Conservation (phyloP, 64 coral and sea anemone species). For the Trachythela sp. region DNA sequence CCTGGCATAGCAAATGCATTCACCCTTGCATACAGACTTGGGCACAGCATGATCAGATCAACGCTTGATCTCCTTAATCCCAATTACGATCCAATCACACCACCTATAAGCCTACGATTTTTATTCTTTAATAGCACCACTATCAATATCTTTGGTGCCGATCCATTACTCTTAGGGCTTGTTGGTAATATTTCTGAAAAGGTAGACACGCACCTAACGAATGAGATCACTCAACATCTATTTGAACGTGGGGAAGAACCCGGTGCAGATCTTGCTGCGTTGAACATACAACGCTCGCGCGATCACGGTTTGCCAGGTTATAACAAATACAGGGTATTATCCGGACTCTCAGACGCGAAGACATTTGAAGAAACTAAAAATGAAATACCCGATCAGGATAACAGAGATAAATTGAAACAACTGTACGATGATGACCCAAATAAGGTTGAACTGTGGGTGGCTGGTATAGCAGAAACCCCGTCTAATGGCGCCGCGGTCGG, state of each 20-base stretch:
- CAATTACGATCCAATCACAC: background rate
- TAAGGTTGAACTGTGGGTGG: background rate
- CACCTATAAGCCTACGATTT: background rate
- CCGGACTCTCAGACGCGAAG: background rate
- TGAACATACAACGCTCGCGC: background rate
- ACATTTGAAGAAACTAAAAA: background rate
- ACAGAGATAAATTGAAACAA: background rate
- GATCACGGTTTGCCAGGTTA: background rate
- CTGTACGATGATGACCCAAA: background rate
- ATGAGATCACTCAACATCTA: background rate
- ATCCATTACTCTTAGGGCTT: background rate
- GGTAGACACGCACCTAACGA: background rate
- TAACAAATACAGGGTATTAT: background rate
- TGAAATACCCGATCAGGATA: background rate
- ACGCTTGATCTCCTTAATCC: background rate
- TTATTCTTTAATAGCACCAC: background rate
- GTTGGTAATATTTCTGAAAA: background rate
- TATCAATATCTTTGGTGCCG: background rate
- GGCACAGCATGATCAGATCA: background rate
- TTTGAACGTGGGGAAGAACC: background rate
- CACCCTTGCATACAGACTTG: background rate
- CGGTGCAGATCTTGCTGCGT: background rate
- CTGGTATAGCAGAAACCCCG: background rate
- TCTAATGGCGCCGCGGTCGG: background rate
- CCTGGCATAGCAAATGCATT: background rate